Evolutionary conservation across 1,140 invertebrate genomes (phyloP).

Genomic region (Hypsibius dujardini): DNA sequence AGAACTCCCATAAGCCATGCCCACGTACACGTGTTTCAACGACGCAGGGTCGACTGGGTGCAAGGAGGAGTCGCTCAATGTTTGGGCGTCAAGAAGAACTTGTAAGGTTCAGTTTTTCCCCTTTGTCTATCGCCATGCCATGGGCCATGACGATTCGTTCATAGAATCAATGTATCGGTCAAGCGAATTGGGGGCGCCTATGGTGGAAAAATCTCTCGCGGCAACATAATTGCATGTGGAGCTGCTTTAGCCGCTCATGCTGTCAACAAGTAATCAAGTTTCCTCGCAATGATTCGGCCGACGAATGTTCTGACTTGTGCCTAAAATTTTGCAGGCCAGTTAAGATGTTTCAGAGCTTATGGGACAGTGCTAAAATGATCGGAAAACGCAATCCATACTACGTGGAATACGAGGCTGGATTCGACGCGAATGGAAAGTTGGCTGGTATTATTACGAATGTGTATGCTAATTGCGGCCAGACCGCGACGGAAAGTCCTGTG

Average conservation of each 20-base stretch:
- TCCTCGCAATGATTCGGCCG: neutral
- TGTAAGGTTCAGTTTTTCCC: neutral
- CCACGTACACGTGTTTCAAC: too few species aligned
- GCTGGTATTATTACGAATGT: constrained; percentile 22
- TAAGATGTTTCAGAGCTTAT: neutral
- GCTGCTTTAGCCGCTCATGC: neutral
- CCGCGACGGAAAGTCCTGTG: neutral
- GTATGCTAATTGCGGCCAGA: neutral
- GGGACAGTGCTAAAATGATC: neutral
- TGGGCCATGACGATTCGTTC: neutral
- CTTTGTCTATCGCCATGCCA: neutral
- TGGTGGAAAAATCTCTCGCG: constrained; percentile 14
- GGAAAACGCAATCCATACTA: constrained; percentile 17
- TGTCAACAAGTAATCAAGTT: neutral
- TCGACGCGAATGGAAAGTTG: constrained; percentile 23
- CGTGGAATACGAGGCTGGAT: constrained; percentile 22
- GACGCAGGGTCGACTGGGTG: constrained; percentile 39
- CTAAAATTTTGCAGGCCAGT: neutral
- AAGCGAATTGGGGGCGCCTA: constrained; percentile 24
- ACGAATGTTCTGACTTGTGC: neutral
- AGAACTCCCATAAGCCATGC: too few species aligned
- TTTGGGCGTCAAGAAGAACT: neutral
- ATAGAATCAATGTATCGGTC: constrained; percentile 22
- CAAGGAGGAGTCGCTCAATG: constrained; percentile 22
- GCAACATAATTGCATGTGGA: constrained; percentile 18